Evolutionary conservation across 2,888 invertebrate genomes (phyloP), one percentile per base, ranked within the genome.

Genomic region (Drosophila pseudotalamancana): DNA sequence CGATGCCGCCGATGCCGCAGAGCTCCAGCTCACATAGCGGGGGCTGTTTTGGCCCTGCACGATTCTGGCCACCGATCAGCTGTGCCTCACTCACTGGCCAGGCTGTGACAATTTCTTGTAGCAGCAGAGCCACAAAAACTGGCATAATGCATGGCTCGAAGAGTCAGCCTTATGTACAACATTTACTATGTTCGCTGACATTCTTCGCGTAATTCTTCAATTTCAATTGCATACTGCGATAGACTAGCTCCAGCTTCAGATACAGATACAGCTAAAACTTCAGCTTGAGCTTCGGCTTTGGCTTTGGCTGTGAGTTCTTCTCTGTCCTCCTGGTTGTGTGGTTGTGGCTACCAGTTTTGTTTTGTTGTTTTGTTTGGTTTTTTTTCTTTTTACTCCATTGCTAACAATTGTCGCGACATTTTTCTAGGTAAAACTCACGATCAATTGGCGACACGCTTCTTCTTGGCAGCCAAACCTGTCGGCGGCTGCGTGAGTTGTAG

Each of bases 401-500:
- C 45, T 50, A 69, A 77, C 77, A 82, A 82, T 89, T 88, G 89
- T 90, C 89, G 89, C 89, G 89, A 89, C 89, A 89, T 90, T 89
- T 89, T 89, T 89, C 89, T 90, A 89, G 88, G 89, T 90, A 89
- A 89, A 87, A 82, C 90, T 90, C 90, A 90, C 89, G 90, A 88
- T 88, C 89, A 89, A 89, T 89, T 89, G 89, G 89, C 89, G 89
- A 89, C 89, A 89, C 89, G 89, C 89, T 89, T 89, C 90, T 89
- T 75, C 75, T 80, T 72, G 79, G 87, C 86, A 78, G 77, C 72
- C 59, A 72, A 74, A 64, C 77, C 77, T 77, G 75, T 72, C 72
- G 67, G 43, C 64, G 60, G 53, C 72, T 82, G 84, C 81, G 74
- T 82, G 83, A 78, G 67, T 72, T 80, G 72, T 79, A 65, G 65